Percentiles rank a stretch among this genome's conserved stretches.
Evolutionary conservation across 2,888 invertebrate species (phyloP).

Genomic region (Synergus gifuensis): DNA sequence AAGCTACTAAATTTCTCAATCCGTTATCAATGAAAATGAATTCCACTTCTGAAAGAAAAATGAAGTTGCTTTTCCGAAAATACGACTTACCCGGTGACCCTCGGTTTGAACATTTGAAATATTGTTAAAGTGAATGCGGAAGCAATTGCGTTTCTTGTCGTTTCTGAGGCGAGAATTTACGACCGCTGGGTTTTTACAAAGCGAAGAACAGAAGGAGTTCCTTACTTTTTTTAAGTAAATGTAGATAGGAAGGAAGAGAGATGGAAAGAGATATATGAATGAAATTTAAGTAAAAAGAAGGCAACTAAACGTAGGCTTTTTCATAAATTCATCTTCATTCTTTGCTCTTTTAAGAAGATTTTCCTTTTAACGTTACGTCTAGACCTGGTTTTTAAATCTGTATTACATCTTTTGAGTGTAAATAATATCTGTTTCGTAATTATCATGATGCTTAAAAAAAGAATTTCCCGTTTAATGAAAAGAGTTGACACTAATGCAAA

Average conservation of each 20-base stretch:
- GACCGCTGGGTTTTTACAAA: constrained; percentile 5
- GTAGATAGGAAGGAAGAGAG: constrained; percentile 15
- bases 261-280: constrained; percentile 9
- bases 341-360: constrained; percentile 16
- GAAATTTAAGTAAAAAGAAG: background rate
- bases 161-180: constrained; percentile 27
- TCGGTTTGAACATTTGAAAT: constrained; percentile 21
- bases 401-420: constrained; percentile 29
- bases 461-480: constrained; percentile 5
- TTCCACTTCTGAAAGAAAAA: no score
- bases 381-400: constrained; percentile 24
- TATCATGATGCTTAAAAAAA: background rate
- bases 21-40: background rate
- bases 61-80: background rate
- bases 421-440: constrained; percentile 23
- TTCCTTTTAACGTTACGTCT: constrained; percentile 21
- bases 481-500: constrained; percentile 20
- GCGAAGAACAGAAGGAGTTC: constrained; percentile 29
- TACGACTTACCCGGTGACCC: constrained; percentile 12
- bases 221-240: constrained; percentile 15
- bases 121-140: constrained; percentile 32
- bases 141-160: constrained; percentile 31
- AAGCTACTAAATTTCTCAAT: no score
- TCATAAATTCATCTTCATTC: background rate
- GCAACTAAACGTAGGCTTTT: background rate